Base-by-base conservation (phyloP, 2,113 vertebrate species). In the Notothenia rossii region DNA sequence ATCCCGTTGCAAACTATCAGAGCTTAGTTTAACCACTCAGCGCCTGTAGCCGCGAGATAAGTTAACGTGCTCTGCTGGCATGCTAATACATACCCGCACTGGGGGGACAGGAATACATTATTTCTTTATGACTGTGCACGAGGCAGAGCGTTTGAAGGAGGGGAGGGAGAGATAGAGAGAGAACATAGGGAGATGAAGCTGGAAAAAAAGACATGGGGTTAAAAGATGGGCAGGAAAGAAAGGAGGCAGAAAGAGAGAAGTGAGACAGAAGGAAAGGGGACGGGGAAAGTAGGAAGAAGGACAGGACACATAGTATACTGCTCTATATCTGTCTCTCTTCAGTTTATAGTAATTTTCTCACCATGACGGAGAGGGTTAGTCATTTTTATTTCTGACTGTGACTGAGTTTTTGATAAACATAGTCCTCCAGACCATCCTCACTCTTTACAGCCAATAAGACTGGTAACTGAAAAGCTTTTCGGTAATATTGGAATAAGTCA, bases 31-130 rank as follows among this genome's bases (percentile, higher is more conserved):
- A 90, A 90, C 85, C 82, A 83, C 80, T 87, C 77, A 6, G 75
- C 1, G 92, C 77, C 94, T 94, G 93, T 88, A 80, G 91, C 86
- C 12, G 29, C 7, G 81, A 94, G 94, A 95, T 93, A 94, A 94
- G 91, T 94, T 82, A 92, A 91, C 88, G 74, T 89, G 85, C 82
- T 89, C 86, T 75, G 71, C 86, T 86, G 82, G 88, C 83, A 90
- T 85, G 83, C 88, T 90, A 91, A 92, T 86, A 90, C 86, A 73
- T 73, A 90, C 81, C 87, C 78, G 81, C 79, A 64, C 77, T 83
- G 54, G 84, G 75, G 43, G 83, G 86, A 83, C 74, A 43, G 67
- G 85, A 88, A 89, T 92, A 86, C 80, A 93, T 94, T 83, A 92
- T 92, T 91, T 93, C 82, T 91, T 91, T 92, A 86, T 89, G 89